These are phyloP conservation scores for Pinctada fucata DNA, from an alignment of 2,888 invertebrate genomes.

Conservation along the genomic window DNA sequence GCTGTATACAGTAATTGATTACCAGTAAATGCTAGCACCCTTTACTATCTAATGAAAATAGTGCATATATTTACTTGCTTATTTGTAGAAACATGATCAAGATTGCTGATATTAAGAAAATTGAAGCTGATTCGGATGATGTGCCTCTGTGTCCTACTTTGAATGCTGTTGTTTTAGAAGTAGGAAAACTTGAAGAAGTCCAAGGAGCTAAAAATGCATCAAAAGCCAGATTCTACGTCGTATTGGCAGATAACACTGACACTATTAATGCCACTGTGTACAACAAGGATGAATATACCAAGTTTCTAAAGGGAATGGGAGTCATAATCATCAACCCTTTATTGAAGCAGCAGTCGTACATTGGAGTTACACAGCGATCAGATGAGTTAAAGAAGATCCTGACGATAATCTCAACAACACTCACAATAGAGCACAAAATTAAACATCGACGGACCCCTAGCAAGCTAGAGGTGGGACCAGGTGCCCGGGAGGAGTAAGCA, in stretches of 20 bases:
- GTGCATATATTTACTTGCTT: not conserved
- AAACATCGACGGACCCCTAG: no score
- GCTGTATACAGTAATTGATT: no score
- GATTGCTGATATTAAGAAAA: slow-evolving; percentile 6
- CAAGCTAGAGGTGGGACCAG: no score
- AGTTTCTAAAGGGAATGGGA: slow-evolving; percentile 18
- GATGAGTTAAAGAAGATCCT: no score
- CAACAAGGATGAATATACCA: slow-evolving; percentile 6
- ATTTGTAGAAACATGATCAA: slow-evolving; percentile 14
- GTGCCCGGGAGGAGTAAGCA: no score
- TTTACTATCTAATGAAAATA: no score
- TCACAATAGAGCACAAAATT: no score
- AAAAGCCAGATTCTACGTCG: slow-evolving; percentile 24
- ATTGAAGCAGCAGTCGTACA: slow-evolving; percentile 13
- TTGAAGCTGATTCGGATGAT: slow-evolving; percentile 4
- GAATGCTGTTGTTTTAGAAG: slow-evolving; percentile 13
- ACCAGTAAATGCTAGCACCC: no score
- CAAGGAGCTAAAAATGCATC: not conserved
- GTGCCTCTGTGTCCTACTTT: not conserved
- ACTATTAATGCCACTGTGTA: slow-evolving; percentile 15
- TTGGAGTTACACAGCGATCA: slow-evolving; percentile 22
- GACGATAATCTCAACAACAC: no score
- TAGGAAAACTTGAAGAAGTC: slow-evolving; percentile 8
- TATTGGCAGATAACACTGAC: slow-evolving; percentile 14
- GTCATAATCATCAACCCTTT: slow-evolving; percentile 17